Evolutionary conservation across 1,140 invertebrate species (phyloP).

Genomic region (Tyrophagus putrescentiae): DNA sequence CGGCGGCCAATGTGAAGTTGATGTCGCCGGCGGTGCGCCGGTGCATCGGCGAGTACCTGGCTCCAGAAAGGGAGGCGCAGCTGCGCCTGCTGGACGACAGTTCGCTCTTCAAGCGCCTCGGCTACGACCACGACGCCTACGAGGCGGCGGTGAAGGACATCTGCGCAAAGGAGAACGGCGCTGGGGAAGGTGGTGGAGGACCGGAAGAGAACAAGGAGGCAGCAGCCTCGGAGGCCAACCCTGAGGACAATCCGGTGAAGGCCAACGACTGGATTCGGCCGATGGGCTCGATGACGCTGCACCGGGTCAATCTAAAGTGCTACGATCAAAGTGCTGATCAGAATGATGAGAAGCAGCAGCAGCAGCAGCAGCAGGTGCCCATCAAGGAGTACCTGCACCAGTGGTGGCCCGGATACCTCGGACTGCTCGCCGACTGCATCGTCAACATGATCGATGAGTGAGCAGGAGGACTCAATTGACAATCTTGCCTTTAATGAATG

Average conservation of each 20-base stretch:
- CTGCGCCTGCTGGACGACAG: neutral
- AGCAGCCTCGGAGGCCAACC: neutral
- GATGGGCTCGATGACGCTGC: conserved; percentile 42
- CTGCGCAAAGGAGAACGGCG: conserved; percentile 24
- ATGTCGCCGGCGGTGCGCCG: conserved; percentile 35
- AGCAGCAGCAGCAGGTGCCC: conserved; percentile 24
- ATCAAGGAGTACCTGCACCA: conserved; percentile 35
- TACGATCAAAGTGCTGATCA: conserved; percentile 24
- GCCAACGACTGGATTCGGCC: conserved; percentile 7
- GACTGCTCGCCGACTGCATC: conserved; percentile 31
- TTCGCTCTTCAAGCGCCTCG: conserved; percentile 26
- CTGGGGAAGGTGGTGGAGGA: conserved; percentile 11
- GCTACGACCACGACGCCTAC: conserved; percentile 38
- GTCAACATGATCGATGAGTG: conserved; percentile 16
- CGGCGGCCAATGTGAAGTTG: conserved; percentile 33
- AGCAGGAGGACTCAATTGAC: too few species aligned
- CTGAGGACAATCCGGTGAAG: conserved; percentile 27
- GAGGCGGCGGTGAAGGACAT: conserved; percentile 33
- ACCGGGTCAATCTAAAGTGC: conserved; percentile 36
- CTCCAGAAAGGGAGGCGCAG: conserved; percentile 29
- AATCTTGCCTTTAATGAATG: too few species aligned
- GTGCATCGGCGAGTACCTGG: conserved; percentile 36
- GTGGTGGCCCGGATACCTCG: conserved; percentile 37
- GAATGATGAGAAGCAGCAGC: too few species aligned
- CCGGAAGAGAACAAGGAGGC: too few species aligned